Evolutionary conservation across 1,140 invertebrate species (phyloP), one percentile per base, ranked within the genome.

Genomic region (Popillia japonica): DNA sequence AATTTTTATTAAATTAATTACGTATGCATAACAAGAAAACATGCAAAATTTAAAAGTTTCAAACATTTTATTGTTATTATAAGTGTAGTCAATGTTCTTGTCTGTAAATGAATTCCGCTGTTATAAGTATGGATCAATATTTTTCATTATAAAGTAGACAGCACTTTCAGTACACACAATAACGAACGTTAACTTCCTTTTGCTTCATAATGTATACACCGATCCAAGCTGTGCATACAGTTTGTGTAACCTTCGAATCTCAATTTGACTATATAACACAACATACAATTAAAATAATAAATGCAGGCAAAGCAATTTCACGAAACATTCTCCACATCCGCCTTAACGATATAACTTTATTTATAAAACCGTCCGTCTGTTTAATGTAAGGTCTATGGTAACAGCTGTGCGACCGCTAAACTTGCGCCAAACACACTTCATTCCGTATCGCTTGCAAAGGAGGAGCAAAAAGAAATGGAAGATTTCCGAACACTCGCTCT

Each of bases 361-460:
- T 68, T 68, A 68, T 68, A 68, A 68, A 68, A 68, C 61, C 61
- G 22, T 68, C 11, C 61, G 61, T 34, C 27, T 68, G 27, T 68
- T 68, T 68, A 68, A 68, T 34, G 61, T 68, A 34, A 68, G 61
- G 61, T 68, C 61, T 68, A 11, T 68, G 61, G 61, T 68, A 68
- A 68, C 61, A 68, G 61, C 27, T 68, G 61, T 68, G 61, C 27
- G 27, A 34, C 61, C 61, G 27, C 61, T 23, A 68, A 68, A 68
- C 11, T 68, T 34, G 61, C 20, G 17, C 61, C 27, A 68, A 68
- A 68, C 61, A 68, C 27, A 68, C 61, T 68, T 68, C 61, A 68
- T 55, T 55, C 61, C 20, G 22, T 27, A 68, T 68, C 20, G 23
- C 22, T 22, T 27, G 22, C 61, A 68, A 34, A 68, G 22, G 61